phyloP scores from a whole-genome alignment of 1,140 invertebrate species.

The Microplitis mediator region DNA sequence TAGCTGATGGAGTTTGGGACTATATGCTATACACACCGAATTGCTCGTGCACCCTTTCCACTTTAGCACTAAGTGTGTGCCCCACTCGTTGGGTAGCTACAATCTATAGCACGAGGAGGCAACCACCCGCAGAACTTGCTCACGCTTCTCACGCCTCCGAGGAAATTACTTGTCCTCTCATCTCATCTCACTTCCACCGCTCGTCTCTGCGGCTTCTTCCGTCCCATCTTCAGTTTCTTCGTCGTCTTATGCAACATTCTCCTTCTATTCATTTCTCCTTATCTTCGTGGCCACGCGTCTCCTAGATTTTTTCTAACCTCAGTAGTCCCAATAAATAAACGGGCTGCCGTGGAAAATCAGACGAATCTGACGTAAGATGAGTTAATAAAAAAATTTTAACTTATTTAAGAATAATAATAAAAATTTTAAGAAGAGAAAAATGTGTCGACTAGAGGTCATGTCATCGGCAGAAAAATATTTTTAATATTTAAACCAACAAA shows the following conservation, averaged over 20 bases:
- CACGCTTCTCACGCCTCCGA: constrained; percentile 56
- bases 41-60: constrained; percentile 15
- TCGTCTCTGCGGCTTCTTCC: constrained; percentile 4
- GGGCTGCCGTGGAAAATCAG: neutral
- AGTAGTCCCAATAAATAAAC: constrained; percentile 12
- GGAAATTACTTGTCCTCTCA: constrained; percentile 62
- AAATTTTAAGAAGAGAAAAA: neutral
- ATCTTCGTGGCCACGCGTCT: constrained; percentile 12
- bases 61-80: constrained; percentile 35
- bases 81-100: neutral
- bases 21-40: constrained; percentile 16
- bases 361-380: constrained; percentile 1
- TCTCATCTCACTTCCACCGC: constrained; percentile 28
- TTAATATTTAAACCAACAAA: neutral
- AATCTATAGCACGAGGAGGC: neutral
- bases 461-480: neutral
- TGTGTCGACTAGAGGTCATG: neutral
- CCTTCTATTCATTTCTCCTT: neutral
- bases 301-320: neutral
- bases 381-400: neutral
- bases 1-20: constrained; percentile 58
- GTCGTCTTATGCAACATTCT: constrained; percentile 15
- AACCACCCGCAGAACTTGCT: constrained; percentile 20
- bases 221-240: constrained; percentile 17
- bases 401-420: neutral